Base-by-base conservation (phyloP, 2,113 vertebrate genomes). In the Candoia aspera region DNA sequence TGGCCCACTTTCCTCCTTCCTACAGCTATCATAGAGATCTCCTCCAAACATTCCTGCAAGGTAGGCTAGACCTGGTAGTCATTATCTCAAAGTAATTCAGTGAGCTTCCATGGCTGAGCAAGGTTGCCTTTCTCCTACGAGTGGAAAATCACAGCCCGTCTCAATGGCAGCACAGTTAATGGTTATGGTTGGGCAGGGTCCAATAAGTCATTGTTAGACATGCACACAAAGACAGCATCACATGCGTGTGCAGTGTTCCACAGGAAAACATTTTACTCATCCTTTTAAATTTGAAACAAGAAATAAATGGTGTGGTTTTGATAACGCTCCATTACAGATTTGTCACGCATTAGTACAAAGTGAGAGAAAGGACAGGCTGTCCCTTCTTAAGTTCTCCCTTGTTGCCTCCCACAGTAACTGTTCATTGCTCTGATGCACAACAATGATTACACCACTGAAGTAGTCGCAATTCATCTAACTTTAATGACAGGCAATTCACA, bases 381-480 rank as follows among this genome's bases (percentile, higher is more conserved):
- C 73, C 29, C 46, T 9, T 26, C 23, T 89, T 53, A 46, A 60
- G 37, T n/a, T 53, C 91, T 92, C 68, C 58, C 84, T 49, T 89
- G 55, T 57, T 62, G 79, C 73, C 57, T 89, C 73, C 57, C 46
- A 17, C 29, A 15, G 57, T 62, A 92, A 92, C 73, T 92, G 68
- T 33, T 92, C 91, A 62, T 60, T 92, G 91, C 91, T 92, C 68
- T 88, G 91, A 89, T 92, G 87, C 87, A 53, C 91, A 92, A 84
- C 73, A 89, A 42, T 84, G 87, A 62, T 89, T 92, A 62, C 73
- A 89, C 68, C 33, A 46, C 57, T 29, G 19, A 92, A 88, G 91
- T 59, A 88, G 55, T 84, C 46, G 19, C 91, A 62, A 92, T 92
- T 84, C 87, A 92, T 92, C 87, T 87, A 89, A 62, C 57, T 92